These are phyloP conservation scores for Pangasius krempfi DNA, from an alignment of 2,797 vertebrate genomes.

Conservation along the genomic window DNA sequence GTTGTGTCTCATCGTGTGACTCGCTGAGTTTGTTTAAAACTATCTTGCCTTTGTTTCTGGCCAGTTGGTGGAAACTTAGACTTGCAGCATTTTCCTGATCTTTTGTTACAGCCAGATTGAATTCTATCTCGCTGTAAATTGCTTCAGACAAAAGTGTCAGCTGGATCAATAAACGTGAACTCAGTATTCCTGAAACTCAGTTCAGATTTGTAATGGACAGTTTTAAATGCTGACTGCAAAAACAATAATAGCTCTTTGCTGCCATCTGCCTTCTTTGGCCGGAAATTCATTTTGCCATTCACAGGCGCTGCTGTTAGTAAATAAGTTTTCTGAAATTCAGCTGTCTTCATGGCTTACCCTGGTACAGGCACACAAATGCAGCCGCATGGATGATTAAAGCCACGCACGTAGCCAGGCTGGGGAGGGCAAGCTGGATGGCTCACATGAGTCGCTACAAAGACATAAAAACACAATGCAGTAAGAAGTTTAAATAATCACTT, in stretches of 20 bases:
- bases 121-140: neutral
- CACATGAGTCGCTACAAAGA: constrained; percentile 81
- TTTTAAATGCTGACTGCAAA: neutral
- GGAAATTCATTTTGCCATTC: constrained; percentile 14
- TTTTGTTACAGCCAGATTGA: neutral
- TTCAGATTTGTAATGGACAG: constrained; percentile 6
- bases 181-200: neutral
- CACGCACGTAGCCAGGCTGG: constrained; percentile 84
- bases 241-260: constrained; percentile 39
- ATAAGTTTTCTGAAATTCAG: neutral
- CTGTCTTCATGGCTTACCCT: constrained; percentile 78
- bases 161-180: constrained; percentile 16
- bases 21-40: neutral
- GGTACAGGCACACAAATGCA: constrained; percentile 87
- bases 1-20: neutral
- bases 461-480: constrained; percentile 7
- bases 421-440: constrained; percentile 80
- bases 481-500: neutral
- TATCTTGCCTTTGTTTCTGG: neutral
- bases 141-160: constrained; percentile 4
- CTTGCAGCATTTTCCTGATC: neutral
- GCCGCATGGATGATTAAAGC: constrained; percentile 90
- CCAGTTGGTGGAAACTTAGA: neutral
- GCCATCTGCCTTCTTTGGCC: constrained; percentile 44
- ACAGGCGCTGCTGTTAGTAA: neutral